Conservation (phyloP, 2,888 invertebrate genomes). For the Pyralis farinalis region DNA sequence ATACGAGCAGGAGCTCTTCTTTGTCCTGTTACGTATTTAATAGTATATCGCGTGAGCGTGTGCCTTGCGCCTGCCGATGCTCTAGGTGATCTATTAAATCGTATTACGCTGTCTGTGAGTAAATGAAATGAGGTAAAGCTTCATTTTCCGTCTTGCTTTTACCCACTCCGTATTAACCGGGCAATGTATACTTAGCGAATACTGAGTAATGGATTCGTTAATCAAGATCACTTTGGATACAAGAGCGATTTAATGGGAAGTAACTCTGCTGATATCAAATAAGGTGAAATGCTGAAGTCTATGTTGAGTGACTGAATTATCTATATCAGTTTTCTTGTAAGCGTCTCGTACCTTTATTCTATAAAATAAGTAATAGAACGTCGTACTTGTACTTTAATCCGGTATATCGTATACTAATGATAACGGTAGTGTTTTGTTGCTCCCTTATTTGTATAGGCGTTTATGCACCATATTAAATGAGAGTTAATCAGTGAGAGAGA, state of each 20-base stretch:
- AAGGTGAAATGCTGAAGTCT: not conserved
- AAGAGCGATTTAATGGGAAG: not conserved
- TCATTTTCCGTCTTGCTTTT: slow-evolving; percentile 7
- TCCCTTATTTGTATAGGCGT: not conserved
- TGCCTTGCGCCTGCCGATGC: not conserved
- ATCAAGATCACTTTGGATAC: not conserved
- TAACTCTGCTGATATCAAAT: not conserved
- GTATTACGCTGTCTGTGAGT: slow-evolving; percentile 19
- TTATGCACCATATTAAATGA: no score
- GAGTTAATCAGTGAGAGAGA: no score
- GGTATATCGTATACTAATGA: not conserved
- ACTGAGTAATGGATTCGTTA: not conserved
- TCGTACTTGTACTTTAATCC: not conserved
- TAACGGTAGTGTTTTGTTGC: not conserved
- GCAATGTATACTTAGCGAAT: slow-evolving; percentile 2
- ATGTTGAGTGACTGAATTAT: not conserved
- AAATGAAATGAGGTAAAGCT: slow-evolving; percentile 19
- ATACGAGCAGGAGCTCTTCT: no score
- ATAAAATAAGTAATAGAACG: no score
- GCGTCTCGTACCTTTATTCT: not conserved
- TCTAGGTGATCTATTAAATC: slow-evolving; percentile 21
- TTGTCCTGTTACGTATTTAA: no score
- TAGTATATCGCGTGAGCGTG: no score
- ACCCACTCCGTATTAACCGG: not conserved
- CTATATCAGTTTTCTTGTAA: not conserved